Evolutionary conservation across 2,797 vertebrate species (phyloP), one percentile per base, ranked within the genome.

Genomic region (Xiphophorus birchmanni): DNA sequence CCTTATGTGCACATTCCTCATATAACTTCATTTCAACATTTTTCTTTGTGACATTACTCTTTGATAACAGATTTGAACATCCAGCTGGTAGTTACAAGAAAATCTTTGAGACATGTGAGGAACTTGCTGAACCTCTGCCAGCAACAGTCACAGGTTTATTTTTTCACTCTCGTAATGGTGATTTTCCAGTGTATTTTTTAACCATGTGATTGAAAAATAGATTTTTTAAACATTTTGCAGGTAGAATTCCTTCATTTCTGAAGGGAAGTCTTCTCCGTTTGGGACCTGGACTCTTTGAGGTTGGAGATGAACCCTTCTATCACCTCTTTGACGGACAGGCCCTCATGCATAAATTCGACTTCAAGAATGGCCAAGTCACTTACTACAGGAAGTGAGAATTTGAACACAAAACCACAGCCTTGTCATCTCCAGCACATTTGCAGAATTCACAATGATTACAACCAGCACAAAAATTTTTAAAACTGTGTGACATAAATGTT

Each of bases 291-390:
- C 94, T 99, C 76, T 99, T 99, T 11, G 98, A 99, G 92, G 95
- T 98, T 40, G 99, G 97, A 32, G 92, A 97, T 0, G 97, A 99
- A 87, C 97, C 97, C 12, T 99, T 97, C 92, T 98, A 97, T 81
- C 99, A 99, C 89, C 95, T 99, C 74, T 99, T 99, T 12, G 98
- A 99, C 5, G 98, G 99, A 21, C 99, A 99, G 95, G 99, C 98
- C 0, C 96, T 99, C 58, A 97, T 99, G 88, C 98, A 99, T 95
- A 99, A 99, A 94, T 99, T 99, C 0, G 98, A 99, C 91, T 97
- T 99, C 92, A 98, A 97, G 92, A 97, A 99, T 54, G 98, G 98
- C 37, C 96, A 98, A 0, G 97, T 99, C 82, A 98, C 97, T 69
- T 99, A 99, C 79, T 95, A 95, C 87, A 94, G 98, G 79, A 97